These are phyloP conservation scores for Latheticus oryzae DNA, from an alignment of 2,888 invertebrate genomes.

Conservation along the genomic window DNA sequence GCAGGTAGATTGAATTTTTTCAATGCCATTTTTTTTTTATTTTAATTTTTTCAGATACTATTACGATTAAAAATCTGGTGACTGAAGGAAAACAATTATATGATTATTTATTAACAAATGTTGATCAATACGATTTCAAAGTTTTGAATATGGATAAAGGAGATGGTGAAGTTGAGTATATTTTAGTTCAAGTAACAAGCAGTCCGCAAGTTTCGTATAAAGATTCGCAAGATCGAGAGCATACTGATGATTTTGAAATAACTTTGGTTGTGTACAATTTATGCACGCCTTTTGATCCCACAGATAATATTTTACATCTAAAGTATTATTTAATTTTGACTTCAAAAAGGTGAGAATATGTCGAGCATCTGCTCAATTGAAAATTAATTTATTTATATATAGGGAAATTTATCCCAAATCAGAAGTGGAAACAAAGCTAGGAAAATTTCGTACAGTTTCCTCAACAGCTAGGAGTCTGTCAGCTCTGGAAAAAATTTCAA, in stretches of 20 bases:
- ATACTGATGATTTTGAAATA: slow-evolving; percentile 76
- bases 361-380: background rate
- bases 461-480: slow-evolving; percentile 55
- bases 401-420: slow-evolving; percentile 73
- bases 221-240: slow-evolving; percentile 71
- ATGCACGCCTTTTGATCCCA: slow-evolving; percentile 61
- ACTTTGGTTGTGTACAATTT: slow-evolving; percentile 74
- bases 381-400: too few species aligned
- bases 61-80: slow-evolving; percentile 70
- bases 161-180: slow-evolving; percentile 68
- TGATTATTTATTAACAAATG: slow-evolving; percentile 76
- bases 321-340: slow-evolving; percentile 74
- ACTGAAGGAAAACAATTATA: slow-evolving; percentile 75
- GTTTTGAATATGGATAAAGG: slow-evolving; percentile 72
- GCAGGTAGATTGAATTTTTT: slow-evolving; percentile 68
- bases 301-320: slow-evolving; percentile 65
- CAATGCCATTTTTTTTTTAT: slow-evolving; percentile 29
- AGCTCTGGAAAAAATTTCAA: slow-evolving; percentile 49
- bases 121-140: slow-evolving; percentile 75
- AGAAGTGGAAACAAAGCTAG: slow-evolving; percentile 70
- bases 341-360: slow-evolving; percentile 65
- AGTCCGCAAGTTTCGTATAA: slow-evolving; percentile 70
- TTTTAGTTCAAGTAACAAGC: slow-evolving; percentile 72
- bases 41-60: too few species aligned
- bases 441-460: slow-evolving; percentile 73